These are phyloP conservation scores for Spilosoma lubricipeda DNA, from an alignment of 2,888 invertebrate species.

Conservation along the genomic window DNA sequence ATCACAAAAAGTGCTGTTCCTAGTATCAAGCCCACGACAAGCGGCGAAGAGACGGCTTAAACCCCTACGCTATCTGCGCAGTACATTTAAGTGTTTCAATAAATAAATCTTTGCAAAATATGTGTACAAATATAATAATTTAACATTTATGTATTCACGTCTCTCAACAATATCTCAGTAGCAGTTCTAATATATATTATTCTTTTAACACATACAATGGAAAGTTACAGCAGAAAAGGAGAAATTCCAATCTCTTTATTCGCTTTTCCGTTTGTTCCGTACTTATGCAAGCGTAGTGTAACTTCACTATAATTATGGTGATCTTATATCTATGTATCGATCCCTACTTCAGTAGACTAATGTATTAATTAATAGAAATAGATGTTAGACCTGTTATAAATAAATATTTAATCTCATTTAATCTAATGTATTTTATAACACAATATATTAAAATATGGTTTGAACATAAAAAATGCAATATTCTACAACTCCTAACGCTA, in stretches of 20 bases:
- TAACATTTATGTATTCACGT: not conserved
- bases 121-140: not conserved
- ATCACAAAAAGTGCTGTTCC: not conserved
- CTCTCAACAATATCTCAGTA: not conserved
- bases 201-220: constrained; percentile 11
- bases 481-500: not conserved
- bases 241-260: constrained; percentile 24
- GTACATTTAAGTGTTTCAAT: not conserved
- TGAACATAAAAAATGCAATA: no score
- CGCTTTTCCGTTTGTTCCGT: constrained; percentile 18
- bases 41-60: not conserved
- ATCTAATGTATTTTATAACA: not conserved
- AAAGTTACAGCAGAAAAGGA: constrained; percentile 11
- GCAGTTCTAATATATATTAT: constrained; percentile 2
- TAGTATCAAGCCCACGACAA: not conserved
- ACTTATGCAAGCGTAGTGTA: constrained; percentile 15
- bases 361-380: not conserved
- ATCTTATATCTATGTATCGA: constrained; percentile 8
- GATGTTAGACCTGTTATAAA: not conserved
- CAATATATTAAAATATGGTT: no score
- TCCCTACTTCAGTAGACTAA: constrained; percentile 15
- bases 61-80: not conserved
- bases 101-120: not conserved
- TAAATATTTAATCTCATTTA: not conserved
- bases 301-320: constrained; percentile 29